phyloP scores from a whole-genome alignment of 2,113 vertebrate genomes.

The Pampusana beccarii region DNA sequence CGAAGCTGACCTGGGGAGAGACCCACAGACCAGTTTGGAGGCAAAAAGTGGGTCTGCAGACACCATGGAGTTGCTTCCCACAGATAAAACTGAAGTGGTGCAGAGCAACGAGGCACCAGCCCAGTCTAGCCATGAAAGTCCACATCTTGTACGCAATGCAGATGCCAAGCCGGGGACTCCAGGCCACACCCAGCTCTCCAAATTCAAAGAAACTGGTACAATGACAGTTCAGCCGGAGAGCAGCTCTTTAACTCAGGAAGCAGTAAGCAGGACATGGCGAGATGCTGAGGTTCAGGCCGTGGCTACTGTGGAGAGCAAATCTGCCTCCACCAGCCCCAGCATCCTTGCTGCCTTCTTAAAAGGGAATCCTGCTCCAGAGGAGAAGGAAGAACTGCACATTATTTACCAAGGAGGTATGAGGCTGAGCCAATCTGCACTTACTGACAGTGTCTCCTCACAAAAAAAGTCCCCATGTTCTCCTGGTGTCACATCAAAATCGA shows the following conservation, averaged over 20 bases:
- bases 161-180: neutral
- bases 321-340: slow-evolving; percentile 90
- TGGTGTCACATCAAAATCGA: neutral
- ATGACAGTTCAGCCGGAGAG: slow-evolving; percentile 81
- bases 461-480: neutral
- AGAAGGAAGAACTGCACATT: slow-evolving; percentile 75
- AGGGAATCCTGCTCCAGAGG: slow-evolving; percentile 38
- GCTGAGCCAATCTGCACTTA: slow-evolving; percentile 26
- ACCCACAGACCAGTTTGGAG: neutral
- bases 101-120: neutral
- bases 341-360: slow-evolving; percentile 77
- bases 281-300: slow-evolving; percentile 94
- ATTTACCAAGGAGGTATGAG: slow-evolving; percentile 61
- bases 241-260: neutral
- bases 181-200: neutral
- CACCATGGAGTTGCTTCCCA: rapidly evolving
- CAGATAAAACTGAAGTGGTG: neutral
- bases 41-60: neutral
- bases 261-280: slow-evolving; percentile 59
- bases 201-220: slow-evolving; percentile 79
- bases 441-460: neutral
- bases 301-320: slow-evolving; percentile 80
- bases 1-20: neutral
- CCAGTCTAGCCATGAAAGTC: neutral
- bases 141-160: rapidly evolving